Evolutionary conservation across 2,113 vertebrate species (phyloP).

Genomic region (Prinia subflava): DNA sequence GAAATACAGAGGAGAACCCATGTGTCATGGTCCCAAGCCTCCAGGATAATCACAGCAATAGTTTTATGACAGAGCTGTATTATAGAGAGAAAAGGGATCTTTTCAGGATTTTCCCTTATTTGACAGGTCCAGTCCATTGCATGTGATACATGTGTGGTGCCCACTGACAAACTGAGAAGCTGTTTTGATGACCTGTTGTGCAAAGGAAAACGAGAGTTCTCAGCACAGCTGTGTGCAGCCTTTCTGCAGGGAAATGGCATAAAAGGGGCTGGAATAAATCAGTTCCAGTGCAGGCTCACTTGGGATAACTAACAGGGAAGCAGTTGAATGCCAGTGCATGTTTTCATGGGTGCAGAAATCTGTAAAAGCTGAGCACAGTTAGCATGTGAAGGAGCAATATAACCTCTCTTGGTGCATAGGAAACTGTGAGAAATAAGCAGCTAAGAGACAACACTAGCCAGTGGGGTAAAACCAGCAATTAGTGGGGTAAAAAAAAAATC

Average conservation of each 20-base stretch:
- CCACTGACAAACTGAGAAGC: background rate
- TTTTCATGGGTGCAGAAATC: slow-evolving; percentile 9
- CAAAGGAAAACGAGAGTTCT: background rate
- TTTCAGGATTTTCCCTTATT: background rate
- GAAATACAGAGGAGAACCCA: background rate
- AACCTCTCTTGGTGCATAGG: background rate
- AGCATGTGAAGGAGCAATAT: background rate
- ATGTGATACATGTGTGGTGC: background rate
- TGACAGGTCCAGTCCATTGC: background rate
- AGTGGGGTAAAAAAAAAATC: background rate
- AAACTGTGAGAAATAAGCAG: background rate
- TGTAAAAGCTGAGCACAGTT: background rate
- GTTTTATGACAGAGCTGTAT: background rate
- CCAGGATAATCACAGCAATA: background rate
- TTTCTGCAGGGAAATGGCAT: background rate
- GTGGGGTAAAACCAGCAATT: background rate
- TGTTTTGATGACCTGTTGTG: slow-evolving; percentile 14
- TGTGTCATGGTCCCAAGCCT: background rate
- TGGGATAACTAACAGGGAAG: background rate
- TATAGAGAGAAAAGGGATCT: background rate
- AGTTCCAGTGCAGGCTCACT: background rate
- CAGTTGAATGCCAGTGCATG: accelerated
- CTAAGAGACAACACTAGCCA: background rate
- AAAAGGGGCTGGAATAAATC: background rate
- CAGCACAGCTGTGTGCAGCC: background rate